Evolutionary conservation across 2,888 invertebrate genomes (phyloP).

Genomic region (Nomada fucata): DNA sequence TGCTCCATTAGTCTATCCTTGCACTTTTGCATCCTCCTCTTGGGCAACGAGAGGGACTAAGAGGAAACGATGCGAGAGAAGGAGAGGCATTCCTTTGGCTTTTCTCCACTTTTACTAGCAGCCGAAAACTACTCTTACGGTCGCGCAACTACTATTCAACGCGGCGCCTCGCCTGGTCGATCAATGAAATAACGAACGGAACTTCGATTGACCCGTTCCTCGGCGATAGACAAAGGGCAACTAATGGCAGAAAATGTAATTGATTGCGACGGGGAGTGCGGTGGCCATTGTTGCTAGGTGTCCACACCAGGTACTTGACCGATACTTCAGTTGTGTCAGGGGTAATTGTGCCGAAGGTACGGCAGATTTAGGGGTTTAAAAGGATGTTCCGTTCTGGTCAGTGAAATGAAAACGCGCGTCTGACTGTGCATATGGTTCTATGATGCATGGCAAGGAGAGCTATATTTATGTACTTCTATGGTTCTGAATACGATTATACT

Average conservation of each 20-base stretch:
- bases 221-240: constrained; percentile 60
- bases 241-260: constrained; percentile 56
- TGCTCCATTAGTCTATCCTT: constrained; percentile 79
- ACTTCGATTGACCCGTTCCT: constrained; percentile 38
- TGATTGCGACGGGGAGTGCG: constrained; percentile 51
- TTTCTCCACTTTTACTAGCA: constrained; percentile 60
- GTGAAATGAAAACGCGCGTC: too few species aligned
- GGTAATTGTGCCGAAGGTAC: too few species aligned
- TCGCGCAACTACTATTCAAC: constrained; percentile 46
- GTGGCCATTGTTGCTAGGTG: constrained; percentile 25
- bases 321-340: too few species aligned
- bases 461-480: too few species aligned
- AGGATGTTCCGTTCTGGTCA: too few species aligned
- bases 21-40: constrained; percentile 63
- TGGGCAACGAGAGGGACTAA: constrained; percentile 9
- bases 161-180: constrained; percentile 21
- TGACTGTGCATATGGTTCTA: too few species aligned
- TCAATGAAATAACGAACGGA: constrained; percentile 54
- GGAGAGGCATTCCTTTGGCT: constrained; percentile 44
- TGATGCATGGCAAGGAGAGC: too few species aligned
- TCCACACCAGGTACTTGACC: background rate
- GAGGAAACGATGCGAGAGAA: constrained; percentile 12
- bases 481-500: too few species aligned
- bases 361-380: too few species aligned
- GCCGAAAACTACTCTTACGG: constrained; percentile 62